Percentiles rank a stretch among this genome's conserved stretches.
Evolutionary conservation across 2,888 invertebrate genomes (phyloP).

Genomic region (Ceratothoa steindachneri): DNA sequence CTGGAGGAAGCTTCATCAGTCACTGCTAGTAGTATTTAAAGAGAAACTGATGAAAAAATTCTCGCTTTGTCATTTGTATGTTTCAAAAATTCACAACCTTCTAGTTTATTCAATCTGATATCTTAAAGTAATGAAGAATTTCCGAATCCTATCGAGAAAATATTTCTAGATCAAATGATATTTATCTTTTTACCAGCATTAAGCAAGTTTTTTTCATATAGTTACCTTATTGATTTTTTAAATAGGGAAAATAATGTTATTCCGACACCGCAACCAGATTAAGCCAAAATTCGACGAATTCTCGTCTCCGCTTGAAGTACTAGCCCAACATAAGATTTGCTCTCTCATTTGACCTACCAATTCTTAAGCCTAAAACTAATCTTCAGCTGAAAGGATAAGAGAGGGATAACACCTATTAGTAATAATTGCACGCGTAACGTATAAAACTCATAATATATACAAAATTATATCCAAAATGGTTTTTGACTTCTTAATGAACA

Average conservation of each 20-base stretch:
- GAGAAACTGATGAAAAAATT: neutral
- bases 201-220: too few species aligned
- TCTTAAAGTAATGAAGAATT: too few species aligned
- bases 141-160: too few species aligned
- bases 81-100: too few species aligned
- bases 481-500: too few species aligned
- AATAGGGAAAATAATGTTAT: slow-evolving; percentile 79
- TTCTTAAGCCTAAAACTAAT: slow-evolving; percentile 74
- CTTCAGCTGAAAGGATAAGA: slow-evolving; percentile 36
- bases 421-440: neutral
- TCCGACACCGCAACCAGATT: slow-evolving; percentile 81
- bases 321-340: slow-evolving; percentile 81
- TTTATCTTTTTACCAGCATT: too few species aligned
- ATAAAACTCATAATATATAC: neutral
- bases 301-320: slow-evolving; percentile 79
- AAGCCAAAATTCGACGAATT: slow-evolving; percentile 86
- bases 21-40: slow-evolving; percentile 60
- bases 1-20: slow-evolving; percentile 75
- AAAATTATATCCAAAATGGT: too few species aligned
- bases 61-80: too few species aligned
- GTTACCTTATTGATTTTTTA: slow-evolving; percentile 72
- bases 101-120: too few species aligned
- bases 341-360: slow-evolving; percentile 78
- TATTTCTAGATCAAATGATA: too few species aligned
- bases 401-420: neutral